A percentile compares a stretch with the other conserved stretches of the same genome.
These are phyloP conservation scores for Gnathonemus echidnorhynchus DNA, from an alignment of 2,113 vertebrate genomes.

Conservation along the genomic window DNA sequence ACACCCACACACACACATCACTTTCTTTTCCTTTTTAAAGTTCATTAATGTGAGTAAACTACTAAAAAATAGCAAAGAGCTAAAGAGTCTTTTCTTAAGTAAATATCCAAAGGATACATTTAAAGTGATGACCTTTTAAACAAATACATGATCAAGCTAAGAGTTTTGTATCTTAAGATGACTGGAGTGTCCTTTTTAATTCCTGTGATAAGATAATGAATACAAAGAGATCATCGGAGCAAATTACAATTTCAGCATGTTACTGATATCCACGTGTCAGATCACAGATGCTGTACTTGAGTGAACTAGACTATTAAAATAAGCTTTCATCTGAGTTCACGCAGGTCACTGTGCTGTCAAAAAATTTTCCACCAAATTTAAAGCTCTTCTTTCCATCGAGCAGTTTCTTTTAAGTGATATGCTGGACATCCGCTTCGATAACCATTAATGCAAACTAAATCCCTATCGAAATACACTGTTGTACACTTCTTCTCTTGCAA, in stretches of 20 bases:
- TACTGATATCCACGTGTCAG: slow-evolving; percentile 21
- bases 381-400: neutral
- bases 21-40: neutral
- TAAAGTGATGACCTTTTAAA: neutral
- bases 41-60: neutral
- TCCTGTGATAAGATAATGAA: slow-evolving; percentile 12
- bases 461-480: neutral
- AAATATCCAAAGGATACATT: neutral
- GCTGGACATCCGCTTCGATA: neutral
- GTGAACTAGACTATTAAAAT: slow-evolving; percentile 22
- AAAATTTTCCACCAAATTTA: neutral
- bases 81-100: neutral
- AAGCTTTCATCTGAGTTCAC: slow-evolving; percentile 22
- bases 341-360: slow-evolving; percentile 16
- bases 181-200: slow-evolving; percentile 21
- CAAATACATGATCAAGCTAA: neutral
- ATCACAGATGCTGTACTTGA: slow-evolving; percentile 26
- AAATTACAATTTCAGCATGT: slow-evolving; percentile 25
- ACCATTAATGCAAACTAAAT: neutral
- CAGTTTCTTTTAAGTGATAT: neutral
- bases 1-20: neutral
- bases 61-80: neutral
- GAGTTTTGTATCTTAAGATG: neutral
- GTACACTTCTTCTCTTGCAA: neutral
- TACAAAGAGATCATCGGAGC: slow-evolving; percentile 8